Evolutionary conservation across 2,113 vertebrate genomes (phyloP).

Genomic region (Hemiprocne comata): DNA sequence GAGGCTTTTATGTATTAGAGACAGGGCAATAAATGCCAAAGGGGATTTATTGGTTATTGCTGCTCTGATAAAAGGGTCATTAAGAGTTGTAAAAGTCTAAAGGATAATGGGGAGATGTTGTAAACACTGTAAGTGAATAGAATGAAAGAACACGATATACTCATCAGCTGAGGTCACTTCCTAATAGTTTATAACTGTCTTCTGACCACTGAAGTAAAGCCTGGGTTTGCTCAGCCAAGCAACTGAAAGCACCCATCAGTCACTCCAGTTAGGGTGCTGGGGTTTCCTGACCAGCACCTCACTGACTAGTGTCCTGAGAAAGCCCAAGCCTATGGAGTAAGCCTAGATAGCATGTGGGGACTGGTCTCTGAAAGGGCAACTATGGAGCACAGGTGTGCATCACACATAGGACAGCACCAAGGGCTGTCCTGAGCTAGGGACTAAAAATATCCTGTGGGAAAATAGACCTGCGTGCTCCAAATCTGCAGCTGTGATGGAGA

Average conservation of each 20-base stretch:
- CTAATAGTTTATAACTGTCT: conserved; percentile 40
- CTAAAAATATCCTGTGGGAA: accelerated
- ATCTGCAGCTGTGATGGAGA: not conserved
- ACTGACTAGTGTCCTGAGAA: not conserved
- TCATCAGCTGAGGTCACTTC: conserved; percentile 45
- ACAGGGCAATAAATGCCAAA: conserved; percentile 52
- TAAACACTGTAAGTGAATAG: conserved; percentile 56
- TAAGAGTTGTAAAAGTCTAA: conserved; percentile 68
- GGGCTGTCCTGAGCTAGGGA: not conserved
- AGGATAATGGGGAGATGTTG: conserved; percentile 60
- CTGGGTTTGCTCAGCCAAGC: not conserved
- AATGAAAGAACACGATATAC: conserved; percentile 55
- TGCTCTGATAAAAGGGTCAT: conserved; percentile 66
- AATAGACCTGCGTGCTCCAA: not conserved
- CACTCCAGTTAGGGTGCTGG: not conserved
- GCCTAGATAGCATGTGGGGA: not conserved
- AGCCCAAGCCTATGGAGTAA: not conserved
- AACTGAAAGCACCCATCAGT: not conserved
- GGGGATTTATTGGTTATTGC: conserved; percentile 65
- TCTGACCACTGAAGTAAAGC: not conserved
- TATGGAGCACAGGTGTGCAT: accelerated
- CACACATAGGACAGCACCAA: not conserved
- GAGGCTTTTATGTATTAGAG: conserved; percentile 53
- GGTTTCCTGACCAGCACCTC: not conserved
- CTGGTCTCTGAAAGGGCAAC: not conserved